phyloP scores from a whole-genome alignment of 2,113 vertebrate species.

The Mesitornis unicolor region DNA sequence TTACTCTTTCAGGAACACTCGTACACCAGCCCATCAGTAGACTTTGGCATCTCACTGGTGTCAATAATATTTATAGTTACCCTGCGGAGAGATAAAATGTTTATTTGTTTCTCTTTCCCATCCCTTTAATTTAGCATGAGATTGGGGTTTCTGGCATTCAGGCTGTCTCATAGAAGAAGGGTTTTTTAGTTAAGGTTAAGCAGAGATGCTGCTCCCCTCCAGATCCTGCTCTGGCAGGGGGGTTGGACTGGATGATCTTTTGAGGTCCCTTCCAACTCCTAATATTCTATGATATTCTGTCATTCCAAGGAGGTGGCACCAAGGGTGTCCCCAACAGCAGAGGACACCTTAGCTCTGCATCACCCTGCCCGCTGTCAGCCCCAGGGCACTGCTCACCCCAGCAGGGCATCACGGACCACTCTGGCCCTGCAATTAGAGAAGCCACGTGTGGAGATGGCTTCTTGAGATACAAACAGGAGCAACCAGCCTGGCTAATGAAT shows the following conservation, averaged over 20 bases:
- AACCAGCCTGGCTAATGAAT: not conserved
- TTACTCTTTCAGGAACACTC: constrained; percentile 10
- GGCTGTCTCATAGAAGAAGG: rapidly evolving
- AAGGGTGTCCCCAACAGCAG: not conserved
- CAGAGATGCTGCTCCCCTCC: not conserved
- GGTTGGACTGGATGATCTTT: too few relatives aligned
- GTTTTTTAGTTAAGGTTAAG: not conserved
- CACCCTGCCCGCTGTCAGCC: too few relatives aligned
- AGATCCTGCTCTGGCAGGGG: too few relatives aligned
- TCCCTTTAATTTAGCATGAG: not conserved
- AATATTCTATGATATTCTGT: too few relatives aligned
- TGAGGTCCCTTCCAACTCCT: too few relatives aligned
- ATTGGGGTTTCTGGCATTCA: not conserved
- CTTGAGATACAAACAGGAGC: not conserved
- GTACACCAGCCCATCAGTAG: not conserved
- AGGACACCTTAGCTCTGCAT: not conserved
- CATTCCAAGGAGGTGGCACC: not conserved
- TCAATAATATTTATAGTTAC: not conserved
- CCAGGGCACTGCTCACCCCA: rapidly evolving
- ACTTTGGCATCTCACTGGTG: constrained; percentile 29
- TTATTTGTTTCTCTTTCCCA: not conserved
- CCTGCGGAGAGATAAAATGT: too few relatives aligned
- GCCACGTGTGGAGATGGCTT: not conserved
- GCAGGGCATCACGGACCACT: rapidly evolving
- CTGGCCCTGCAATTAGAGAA: not conserved